A percentile compares a stretch with the other conserved stretches of the same genome.
Conservation (phyloP, 2,797 vertebrate species). For the Pseudochirops corinnae region DNA sequence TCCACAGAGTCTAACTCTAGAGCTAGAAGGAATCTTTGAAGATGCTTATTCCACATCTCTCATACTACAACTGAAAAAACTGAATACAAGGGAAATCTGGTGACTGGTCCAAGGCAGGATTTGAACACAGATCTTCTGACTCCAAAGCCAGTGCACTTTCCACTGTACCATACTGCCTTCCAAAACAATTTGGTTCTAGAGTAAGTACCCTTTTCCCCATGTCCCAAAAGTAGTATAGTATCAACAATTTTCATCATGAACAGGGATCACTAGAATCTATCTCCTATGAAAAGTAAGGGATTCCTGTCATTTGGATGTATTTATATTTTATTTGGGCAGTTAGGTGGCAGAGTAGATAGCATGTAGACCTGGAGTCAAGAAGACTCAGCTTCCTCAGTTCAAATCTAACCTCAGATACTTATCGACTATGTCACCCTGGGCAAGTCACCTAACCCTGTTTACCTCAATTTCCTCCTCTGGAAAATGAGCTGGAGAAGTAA, state of each 20-base stretch:
- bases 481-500: too few species aligned
- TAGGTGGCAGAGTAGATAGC: too few species aligned
- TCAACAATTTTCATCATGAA: not conserved
- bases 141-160: not conserved
- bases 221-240: too few species aligned
- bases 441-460: too few species aligned
- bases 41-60: not conserved
- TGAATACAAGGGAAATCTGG: not conserved
- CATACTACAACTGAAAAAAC: not conserved
- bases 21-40: not conserved
- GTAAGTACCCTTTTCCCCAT: not conserved
- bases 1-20: not conserved
- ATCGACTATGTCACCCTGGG: too few species aligned
- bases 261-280: not conserved
- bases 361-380: too few species aligned
- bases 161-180: not conserved
- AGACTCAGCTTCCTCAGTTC: too few species aligned
- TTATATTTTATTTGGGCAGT: not conserved
- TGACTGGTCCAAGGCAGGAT: not conserved
- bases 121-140: not conserved
- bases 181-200: not conserved
- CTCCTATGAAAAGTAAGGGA: not conserved
- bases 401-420: too few species aligned
- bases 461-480: too few species aligned
- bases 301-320: slow-evolving; percentile 16